phyloP scores from a whole-genome alignment of 2,113 vertebrate genomes.

The Charina bottae region DNA sequence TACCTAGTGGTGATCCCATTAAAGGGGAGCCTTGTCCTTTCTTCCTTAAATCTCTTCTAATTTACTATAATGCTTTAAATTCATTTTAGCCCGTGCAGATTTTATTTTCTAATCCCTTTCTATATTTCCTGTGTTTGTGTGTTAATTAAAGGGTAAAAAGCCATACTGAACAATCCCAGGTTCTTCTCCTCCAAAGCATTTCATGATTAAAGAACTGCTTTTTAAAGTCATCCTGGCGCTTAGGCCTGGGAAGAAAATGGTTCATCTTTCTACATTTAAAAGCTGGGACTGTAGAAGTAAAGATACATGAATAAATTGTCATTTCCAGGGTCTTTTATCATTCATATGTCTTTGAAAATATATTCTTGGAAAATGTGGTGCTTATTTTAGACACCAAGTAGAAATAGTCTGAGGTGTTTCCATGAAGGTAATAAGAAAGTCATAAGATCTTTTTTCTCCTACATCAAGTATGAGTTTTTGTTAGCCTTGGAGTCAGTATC shows the following conservation, averaged over 20 bases:
- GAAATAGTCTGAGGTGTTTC: not conserved
- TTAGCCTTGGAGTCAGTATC: not conserved
- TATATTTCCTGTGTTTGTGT: constrained; percentile 73
- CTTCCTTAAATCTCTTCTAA: constrained; percentile 72
- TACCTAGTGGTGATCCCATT: constrained; percentile 70
- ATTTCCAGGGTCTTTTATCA: not conserved
- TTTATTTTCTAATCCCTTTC: constrained; percentile 70
- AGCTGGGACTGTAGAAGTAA: constrained; percentile 40
- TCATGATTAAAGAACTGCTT: constrained; percentile 62
- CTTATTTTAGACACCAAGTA: not conserved
- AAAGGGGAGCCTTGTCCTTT: constrained; percentile 55
- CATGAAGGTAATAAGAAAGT: not conserved
- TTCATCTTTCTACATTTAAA: constrained; percentile 9
- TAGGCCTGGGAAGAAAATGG: constrained; percentile 21
- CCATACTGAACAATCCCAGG: constrained; percentile 54
- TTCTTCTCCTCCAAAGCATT: constrained; percentile 60
- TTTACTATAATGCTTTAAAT: constrained; percentile 70
- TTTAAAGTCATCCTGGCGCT: constrained; percentile 16
- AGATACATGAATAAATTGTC: not conserved
- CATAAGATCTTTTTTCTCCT: not conserved
- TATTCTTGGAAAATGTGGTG: not conserved
- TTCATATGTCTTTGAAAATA: not conserved
- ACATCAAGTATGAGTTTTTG: not conserved
- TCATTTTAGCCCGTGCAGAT: constrained; percentile 62
- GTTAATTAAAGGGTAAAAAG: constrained; percentile 76